phyloP scores from a whole-genome alignment of 2,113 vertebrate genomes.

The Nycticebus coucang region DNA sequence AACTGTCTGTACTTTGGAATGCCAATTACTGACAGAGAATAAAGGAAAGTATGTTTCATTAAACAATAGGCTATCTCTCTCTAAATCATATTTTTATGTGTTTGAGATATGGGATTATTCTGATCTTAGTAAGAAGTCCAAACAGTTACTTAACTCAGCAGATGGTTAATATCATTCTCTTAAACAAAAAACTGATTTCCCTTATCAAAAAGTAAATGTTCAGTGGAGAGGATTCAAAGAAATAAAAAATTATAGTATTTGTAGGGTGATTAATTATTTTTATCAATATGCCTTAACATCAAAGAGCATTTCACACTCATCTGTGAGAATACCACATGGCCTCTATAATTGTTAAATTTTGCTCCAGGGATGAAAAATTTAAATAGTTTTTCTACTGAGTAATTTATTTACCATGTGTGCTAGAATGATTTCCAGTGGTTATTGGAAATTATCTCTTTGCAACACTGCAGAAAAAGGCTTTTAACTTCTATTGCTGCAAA shows the following conservation, averaged over 20 bases:
- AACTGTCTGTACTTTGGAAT: conserved; percentile 21
- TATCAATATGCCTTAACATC: conserved; percentile 14
- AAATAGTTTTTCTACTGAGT: conserved; percentile 46
- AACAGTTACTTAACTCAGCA: conserved; percentile 40
- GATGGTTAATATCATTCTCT: conserved; percentile 38
- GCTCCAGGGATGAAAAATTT: conserved; percentile 46
- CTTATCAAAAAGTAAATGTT: conserved; percentile 40
- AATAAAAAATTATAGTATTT: neutral
- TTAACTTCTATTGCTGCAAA: neutral
- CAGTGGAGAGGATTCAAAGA: conserved; percentile 17
- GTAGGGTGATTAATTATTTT: conserved; percentile 21
- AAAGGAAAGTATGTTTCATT: conserved; percentile 44
- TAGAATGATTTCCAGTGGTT: conserved; percentile 37
- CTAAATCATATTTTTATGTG: conserved; percentile 19
- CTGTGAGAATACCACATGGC: neutral
- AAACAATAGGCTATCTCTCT: neutral
- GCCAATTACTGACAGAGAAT: neutral
- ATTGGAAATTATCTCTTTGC: conserved; percentile 37
- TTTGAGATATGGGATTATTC: conserved; percentile 43
- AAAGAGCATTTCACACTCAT: conserved; percentile 46
- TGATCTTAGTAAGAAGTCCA: conserved; percentile 4
- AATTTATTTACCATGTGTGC: conserved; percentile 52
- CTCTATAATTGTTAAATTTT: conserved; percentile 40
- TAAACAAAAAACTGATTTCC: neutral
- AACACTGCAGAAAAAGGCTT: conserved; percentile 25